Conservation (phyloP, 2,113 vertebrate species). For the Helogale parvula region DNA sequence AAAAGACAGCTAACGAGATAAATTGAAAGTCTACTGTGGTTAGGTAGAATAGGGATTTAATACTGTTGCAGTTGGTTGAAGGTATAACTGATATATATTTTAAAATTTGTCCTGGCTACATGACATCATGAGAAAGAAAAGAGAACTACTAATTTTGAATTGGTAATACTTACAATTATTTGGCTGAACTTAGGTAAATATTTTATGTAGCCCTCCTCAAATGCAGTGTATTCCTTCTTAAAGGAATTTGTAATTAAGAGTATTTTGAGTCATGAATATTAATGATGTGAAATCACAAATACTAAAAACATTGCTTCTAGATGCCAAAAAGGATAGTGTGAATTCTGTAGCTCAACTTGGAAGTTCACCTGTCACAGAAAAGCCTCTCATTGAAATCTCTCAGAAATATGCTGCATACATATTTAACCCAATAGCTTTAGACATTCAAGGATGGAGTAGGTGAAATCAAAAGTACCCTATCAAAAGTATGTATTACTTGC, state of each 20-base stretch:
- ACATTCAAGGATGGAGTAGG: conserved; percentile 62
- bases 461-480: conserved; percentile 60
- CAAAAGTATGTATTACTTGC: conserved; percentile 65
- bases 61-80: background rate
- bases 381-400: conserved; percentile 48
- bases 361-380: conserved; percentile 60
- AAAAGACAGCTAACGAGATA: conserved; percentile 74
- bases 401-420: conserved; percentile 47
- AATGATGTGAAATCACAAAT: conserved; percentile 60
- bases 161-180: background rate
- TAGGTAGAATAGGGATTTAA: conserved; percentile 48
- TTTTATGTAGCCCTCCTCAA: conserved; percentile 47
- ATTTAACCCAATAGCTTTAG: conserved; percentile 58
- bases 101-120: background rate
- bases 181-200: background rate
- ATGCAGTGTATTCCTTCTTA: conserved; percentile 56
- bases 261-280: conserved; percentile 51
- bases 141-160: background rate
- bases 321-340: conserved; percentile 53
- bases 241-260: conserved; percentile 45
- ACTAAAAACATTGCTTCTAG: conserved; percentile 45
- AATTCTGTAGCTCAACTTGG: conserved; percentile 54
- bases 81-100: conserved; percentile 47
- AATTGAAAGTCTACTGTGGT: conserved; percentile 49
- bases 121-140: conserved; percentile 38